These are phyloP conservation scores for Ahaetulla prasina DNA, from an alignment of 2,113 vertebrate genomes.

Conservation along the genomic window DNA sequence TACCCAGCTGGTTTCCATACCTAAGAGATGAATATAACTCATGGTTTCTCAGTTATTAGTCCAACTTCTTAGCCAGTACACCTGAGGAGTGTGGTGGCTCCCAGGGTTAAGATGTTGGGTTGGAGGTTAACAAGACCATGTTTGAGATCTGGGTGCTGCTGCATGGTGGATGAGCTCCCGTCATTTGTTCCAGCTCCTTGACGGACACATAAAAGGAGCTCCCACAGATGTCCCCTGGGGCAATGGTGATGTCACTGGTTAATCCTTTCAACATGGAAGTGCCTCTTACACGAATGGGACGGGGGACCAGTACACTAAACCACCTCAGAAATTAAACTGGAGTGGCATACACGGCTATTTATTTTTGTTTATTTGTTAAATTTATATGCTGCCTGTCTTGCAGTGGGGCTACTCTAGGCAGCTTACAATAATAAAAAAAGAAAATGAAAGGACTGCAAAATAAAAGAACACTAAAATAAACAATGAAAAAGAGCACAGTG, in stretches of 20 bases:
- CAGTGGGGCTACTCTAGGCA: neutral
- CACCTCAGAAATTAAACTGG: neutral
- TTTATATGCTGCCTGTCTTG: neutral
- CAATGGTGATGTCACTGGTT: too few relatives aligned
- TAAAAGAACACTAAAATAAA: neutral
- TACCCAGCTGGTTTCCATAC: neutral
- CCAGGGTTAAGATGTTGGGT: neutral
- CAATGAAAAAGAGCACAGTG: neutral
- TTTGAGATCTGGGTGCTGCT: neutral
- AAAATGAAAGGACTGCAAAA: neutral
- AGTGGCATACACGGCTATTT: neutral
- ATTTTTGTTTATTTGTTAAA: neutral
- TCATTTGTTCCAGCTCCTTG: neutral
- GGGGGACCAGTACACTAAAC: neutral
- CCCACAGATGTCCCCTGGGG: too few relatives aligned
- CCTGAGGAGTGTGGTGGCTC: neutral
- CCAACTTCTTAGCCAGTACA: neutral
- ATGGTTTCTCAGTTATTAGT: neutral
- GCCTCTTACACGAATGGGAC: neutral
- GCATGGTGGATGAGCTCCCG: neutral
- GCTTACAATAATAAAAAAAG: neutral
- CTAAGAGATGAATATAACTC: neutral
- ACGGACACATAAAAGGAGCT: neutral
- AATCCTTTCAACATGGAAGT: neutral
- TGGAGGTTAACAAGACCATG: neutral